Base-by-base conservation (phyloP, 2,797 vertebrate genomes). In the Centroberyx gerrardi region DNA sequence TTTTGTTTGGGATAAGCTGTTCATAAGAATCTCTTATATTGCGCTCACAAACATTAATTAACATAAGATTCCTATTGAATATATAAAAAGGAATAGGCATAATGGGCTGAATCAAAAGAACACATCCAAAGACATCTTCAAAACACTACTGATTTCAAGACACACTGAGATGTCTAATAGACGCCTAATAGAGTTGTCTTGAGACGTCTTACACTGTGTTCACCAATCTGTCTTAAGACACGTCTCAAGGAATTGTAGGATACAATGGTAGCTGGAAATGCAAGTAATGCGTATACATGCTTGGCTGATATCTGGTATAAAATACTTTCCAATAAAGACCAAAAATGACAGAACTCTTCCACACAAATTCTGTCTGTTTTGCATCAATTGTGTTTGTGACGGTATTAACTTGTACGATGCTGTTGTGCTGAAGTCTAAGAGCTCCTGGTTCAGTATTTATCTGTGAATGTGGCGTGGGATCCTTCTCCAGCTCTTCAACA, bases 381-480 rank as follows among this genome's bases (percentile, higher is more conserved):
- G 29, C 63, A 14, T 76, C 52, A 4, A 38, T n/a, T 59, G 18
- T 38, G 36, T 28, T 54, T 59, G 33, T 59, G 44, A 51, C 48
- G 67, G 46, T 36, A 28, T 72, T 58, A 52, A 76, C 27, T 72
- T 81, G 49, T 31, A 42, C 10, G 55, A 12, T 40, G 60, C 6
- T 2, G 46, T 33, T 36, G 61, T 56, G 56, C 62, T 59, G 58
- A 8, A 61, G 29, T 64, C 72, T 33, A 14, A 53, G 12, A 31
- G 36, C 6, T 38, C 33, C n/a, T 38, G 58, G 58, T 46, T 78
- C 56, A 18, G 46, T 2, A 8, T 33, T 46, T 62, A 62, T 36
- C 70, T 74, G 40, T 27, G 48, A 55, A 44, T 62, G 22, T 40
- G 52, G 3, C 51, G 46, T 1, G 1, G 22, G 31, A 36, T 78